Percentiles rank a stretch among this genome's conserved stretches.
Conservation (phyloP, 2,113 vertebrate species). For the Atrichornis clamosus region DNA sequence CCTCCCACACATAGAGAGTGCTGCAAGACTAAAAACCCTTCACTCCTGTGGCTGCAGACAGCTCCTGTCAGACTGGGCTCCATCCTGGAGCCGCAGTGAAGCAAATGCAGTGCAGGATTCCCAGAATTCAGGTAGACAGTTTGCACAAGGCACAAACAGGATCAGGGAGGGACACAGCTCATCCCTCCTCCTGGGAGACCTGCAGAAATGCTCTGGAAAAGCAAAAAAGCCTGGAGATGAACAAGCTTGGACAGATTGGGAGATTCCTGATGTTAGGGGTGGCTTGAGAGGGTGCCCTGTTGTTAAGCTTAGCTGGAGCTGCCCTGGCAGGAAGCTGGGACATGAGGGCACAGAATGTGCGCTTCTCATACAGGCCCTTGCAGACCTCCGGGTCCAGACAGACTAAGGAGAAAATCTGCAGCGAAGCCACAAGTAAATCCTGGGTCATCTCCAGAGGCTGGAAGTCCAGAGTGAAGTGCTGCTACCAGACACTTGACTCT, state of each 20-base stretch:
- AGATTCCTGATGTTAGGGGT: not conserved
- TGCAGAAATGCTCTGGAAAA: not conserved
- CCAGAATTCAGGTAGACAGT: not conserved
- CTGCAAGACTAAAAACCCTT: not conserved
- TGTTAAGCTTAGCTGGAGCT: not conserved
- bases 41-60: not conserved
- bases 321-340: not conserved
- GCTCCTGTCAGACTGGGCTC: not conserved
- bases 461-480: not conserved
- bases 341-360: rapidly evolving
- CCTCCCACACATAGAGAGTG: not conserved
- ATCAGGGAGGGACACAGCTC: not conserved
- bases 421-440: not conserved
- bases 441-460: not conserved
- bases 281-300: not conserved
- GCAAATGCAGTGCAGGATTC: not conserved
- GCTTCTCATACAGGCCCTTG: not conserved
- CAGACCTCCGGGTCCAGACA: not conserved
- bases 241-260: not conserved
- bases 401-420: not conserved
- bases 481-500: not conserved
- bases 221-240: not conserved
- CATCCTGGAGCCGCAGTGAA: not conserved
- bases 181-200: not conserved
- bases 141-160: not conserved